Conservation (phyloP, 2,113 vertebrate genomes). For the Turdus rufiventris region DNA sequence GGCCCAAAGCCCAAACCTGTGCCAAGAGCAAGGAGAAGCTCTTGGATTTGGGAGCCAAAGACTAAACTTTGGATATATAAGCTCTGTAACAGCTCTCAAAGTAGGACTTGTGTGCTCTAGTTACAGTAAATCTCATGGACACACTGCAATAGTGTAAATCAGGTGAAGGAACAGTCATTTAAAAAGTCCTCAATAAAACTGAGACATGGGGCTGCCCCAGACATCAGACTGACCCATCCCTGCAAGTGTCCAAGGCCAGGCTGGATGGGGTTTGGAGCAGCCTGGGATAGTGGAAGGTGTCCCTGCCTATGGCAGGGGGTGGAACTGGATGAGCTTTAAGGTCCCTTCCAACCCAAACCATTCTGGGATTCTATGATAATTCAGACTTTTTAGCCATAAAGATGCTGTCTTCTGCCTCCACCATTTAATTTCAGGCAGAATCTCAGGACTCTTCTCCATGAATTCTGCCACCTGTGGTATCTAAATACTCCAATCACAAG, state of each 20-base stretch:
- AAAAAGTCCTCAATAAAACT: background rate
- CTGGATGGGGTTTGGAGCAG: fast-evolving
- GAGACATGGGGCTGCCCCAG: background rate
- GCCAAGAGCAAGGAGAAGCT: conserved; percentile 4
- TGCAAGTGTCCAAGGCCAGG: background rate
- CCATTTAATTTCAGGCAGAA: background rate
- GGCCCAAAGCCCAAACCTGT: background rate
- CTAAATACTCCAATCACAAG: background rate
- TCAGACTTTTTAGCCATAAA: background rate
- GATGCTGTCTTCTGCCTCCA: background rate
- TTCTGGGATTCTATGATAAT: background rate
- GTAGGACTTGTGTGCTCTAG: background rate
- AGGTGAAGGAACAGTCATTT: fast-evolving
- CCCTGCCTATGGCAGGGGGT: background rate
- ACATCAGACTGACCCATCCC: background rate
- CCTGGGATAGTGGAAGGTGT: background rate
- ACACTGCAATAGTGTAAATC: background rate
- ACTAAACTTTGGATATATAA: background rate
- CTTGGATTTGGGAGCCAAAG: background rate
- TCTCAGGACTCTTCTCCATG: background rate
- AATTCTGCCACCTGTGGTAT: background rate
- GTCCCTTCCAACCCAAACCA: background rate
- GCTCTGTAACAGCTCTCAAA: background rate
- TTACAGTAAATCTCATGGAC: background rate
- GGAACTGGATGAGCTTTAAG: background rate